Evolutionary conservation across 2,113 vertebrate genomes (phyloP).

Genomic region (Catharus bicknelli): DNA sequence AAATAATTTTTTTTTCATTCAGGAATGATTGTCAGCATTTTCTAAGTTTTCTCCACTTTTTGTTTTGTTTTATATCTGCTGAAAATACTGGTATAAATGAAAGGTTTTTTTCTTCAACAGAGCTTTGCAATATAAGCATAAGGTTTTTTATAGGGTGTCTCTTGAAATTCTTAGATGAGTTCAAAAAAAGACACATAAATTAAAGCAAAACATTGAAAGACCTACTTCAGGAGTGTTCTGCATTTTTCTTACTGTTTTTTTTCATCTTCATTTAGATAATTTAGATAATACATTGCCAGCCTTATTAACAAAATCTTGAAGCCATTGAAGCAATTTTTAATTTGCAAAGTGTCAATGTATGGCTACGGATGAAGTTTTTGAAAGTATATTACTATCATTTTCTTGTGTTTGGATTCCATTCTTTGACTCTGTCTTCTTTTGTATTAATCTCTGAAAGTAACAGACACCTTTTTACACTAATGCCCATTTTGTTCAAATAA

Average conservation of each 20-base stretch:
- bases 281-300: not conserved
- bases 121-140: not conserved
- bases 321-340: not conserved
- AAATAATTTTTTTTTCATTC: not conserved
- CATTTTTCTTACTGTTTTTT: not conserved
- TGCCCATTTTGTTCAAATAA: not conserved
- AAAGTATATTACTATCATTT: not conserved
- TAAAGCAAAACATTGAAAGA: not conserved
- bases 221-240: not conserved
- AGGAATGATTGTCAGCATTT: not conserved
- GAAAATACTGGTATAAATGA: not conserved
- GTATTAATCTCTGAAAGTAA: not conserved
- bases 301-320: not conserved
- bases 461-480: not conserved
- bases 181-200: not conserved
- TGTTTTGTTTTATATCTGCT: not conserved
- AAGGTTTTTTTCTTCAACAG: not conserved
- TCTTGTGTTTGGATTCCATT: not conserved
- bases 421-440: not conserved
- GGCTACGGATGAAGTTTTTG: not conserved
- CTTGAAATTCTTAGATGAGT: not conserved
- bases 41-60: not conserved
- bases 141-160: not conserved
- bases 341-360: not conserved
- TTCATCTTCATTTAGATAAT: not conserved